These are phyloP conservation scores for Augiades crinisus DNA, from an alignment of 2,888 invertebrate species.

Conservation along the genomic window DNA sequence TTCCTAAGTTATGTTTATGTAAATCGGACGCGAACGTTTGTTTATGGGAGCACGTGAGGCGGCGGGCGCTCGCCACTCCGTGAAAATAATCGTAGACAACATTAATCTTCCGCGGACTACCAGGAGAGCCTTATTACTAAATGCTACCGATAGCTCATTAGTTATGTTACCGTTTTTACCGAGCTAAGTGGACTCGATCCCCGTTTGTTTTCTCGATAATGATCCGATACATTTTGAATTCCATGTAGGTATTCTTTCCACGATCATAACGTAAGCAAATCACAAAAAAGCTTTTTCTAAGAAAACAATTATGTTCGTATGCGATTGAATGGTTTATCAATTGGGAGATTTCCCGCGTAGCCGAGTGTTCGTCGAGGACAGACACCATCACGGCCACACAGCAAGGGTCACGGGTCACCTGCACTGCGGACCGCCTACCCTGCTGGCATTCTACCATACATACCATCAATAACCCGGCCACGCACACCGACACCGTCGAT, in stretches of 20 bases:
- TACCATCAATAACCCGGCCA: slow-evolving; percentile 41
- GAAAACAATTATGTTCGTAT: slow-evolving; percentile 8
- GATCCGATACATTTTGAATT: too few relatives aligned
- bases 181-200: too few relatives aligned
- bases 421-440: slow-evolving; percentile 62
- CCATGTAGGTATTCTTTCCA: too few relatives aligned
- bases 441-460: slow-evolving; percentile 52
- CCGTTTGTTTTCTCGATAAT: too few relatives aligned
- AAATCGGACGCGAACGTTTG: slow-evolving; percentile 25
- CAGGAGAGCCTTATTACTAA: background rate
- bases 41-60: slow-evolving; percentile 11
- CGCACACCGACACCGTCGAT: slow-evolving; percentile 25
- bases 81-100: background rate
- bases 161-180: too few relatives aligned
- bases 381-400: slow-evolving; percentile 62
- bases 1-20: slow-evolving; percentile 34
- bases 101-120: background rate
- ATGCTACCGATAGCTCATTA: too few relatives aligned
- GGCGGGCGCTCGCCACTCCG: background rate
- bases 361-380: slow-evolving; percentile 27
- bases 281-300: background rate
- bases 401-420: slow-evolving; percentile 66
- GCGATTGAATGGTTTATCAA: slow-evolving; percentile 26
- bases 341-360: slow-evolving; percentile 30
- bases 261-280: background rate